These are phyloP conservation scores for Macaria notata DNA, from an alignment of 2,888 invertebrate species.

Conservation along the genomic window DNA sequence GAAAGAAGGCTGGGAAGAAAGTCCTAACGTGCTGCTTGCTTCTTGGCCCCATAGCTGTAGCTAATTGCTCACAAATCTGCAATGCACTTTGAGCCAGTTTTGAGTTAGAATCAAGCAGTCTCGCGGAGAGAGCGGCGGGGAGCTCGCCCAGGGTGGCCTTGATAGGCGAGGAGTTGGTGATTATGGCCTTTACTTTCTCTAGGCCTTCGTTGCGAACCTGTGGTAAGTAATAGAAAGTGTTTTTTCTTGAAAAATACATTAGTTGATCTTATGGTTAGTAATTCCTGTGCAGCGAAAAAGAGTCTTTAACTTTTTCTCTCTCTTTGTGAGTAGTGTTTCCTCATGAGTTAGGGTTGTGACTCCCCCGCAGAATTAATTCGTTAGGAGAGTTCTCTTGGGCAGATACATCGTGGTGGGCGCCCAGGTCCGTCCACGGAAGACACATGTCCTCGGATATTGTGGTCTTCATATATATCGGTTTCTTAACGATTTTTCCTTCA, in stretches of 20 bases:
- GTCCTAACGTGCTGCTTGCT: constrained; percentile 90
- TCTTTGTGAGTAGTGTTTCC: no score
- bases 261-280: neutral
- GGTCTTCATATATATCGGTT: no score
- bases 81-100: constrained; percentile 93
- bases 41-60: constrained; percentile 91
- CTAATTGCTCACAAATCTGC: constrained; percentile 91
- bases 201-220: constrained; percentile 88
- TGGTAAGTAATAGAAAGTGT: neutral
- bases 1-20: constrained; percentile 92
- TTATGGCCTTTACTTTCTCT: constrained; percentile 86
- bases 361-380: no score
- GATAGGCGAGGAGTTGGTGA: constrained; percentile 90
- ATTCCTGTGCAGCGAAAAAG: no score
- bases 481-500: no score
- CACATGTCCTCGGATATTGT: no score
- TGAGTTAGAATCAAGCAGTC: constrained; percentile 95
- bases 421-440: no score
- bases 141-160: constrained; percentile 92
- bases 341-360: no score
- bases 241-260: neutral
- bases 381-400: no score
- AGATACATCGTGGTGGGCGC: no score
- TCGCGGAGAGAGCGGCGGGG: constrained; percentile 88
- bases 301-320: no score